Evolutionary conservation across 2,888 invertebrate genomes (phyloP).

Genomic region (Ypsolopha sequella): DNA sequence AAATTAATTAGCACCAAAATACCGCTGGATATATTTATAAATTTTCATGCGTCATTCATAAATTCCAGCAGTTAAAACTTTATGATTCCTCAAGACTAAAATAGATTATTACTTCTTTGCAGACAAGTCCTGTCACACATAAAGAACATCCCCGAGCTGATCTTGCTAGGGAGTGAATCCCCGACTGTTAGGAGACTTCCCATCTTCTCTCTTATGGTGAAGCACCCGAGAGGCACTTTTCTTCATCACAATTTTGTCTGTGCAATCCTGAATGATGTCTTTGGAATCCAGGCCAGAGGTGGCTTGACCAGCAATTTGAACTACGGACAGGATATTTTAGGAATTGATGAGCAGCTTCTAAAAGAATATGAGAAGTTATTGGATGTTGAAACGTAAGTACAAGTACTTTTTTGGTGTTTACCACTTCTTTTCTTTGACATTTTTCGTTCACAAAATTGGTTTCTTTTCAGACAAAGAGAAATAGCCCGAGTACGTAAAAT

Average conservation of each 20-base stretch:
- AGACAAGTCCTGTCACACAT: constrained; percentile 86
- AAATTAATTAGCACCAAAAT: too few species aligned
- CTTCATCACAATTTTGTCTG: constrained; percentile 91
- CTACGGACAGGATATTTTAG: constrained; percentile 87
- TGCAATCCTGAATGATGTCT: constrained; percentile 89
- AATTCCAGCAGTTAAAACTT: too few species aligned
- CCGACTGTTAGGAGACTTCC: constrained; percentile 79
- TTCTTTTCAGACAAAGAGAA: constrained; percentile 54
- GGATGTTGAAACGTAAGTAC: constrained; percentile 56
- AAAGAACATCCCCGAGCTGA: constrained; percentile 82
- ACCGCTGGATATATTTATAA: too few species aligned
- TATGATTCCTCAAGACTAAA: too few species aligned
- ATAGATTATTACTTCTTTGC: constrained; percentile 23
- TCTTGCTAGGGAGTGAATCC: constrained; percentile 79
- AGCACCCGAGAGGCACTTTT: constrained; percentile 84
- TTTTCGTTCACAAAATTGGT: not conserved
- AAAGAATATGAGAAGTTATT: constrained; percentile 78
- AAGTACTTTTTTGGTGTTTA: not conserved
- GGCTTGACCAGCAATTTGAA: constrained; percentile 86
- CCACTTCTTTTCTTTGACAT: not conserved
- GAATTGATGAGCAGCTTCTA: constrained; percentile 83
- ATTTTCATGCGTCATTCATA: too few species aligned
- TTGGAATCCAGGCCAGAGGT: constrained; percentile 89
- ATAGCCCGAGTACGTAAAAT: constrained; percentile 50
- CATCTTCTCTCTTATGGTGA: constrained; percentile 88